Conservation (phyloP, 2,888 invertebrate genomes). For the Anthophora plumipes region DNA sequence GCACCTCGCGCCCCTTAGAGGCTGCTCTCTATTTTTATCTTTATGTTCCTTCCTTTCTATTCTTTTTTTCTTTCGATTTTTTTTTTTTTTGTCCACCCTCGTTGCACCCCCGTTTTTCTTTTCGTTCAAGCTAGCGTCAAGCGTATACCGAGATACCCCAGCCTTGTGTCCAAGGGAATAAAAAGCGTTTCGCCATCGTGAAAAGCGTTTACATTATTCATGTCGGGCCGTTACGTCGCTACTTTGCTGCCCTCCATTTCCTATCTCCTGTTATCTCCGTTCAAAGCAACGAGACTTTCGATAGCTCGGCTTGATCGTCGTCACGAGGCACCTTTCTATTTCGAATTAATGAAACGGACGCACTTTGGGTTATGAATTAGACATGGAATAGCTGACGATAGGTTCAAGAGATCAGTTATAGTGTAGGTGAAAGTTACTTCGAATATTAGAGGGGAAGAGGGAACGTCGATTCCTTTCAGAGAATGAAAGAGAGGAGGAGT, state of each 20-base stretch:
- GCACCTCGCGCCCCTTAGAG: background rate
- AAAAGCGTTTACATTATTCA: conserved; percentile 70
- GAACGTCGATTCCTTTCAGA: background rate
- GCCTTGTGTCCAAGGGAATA: conserved; percentile 38
- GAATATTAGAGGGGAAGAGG: background rate
- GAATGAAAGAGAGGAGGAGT: no score
- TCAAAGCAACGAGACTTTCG: background rate
- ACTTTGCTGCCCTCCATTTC: conserved; percentile 32
- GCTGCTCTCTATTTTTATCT: conserved; percentile 7
- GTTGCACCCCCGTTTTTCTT: no score
- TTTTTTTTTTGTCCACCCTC: background rate
- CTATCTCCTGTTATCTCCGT: background rate
- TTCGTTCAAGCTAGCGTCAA: background rate
- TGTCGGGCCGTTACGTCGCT: conserved; percentile 36
- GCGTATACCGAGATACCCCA: conserved; percentile 22
- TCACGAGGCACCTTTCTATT: background rate
- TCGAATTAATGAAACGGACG: conserved; percentile 9
- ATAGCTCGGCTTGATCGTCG: background rate
- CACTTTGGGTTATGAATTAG: background rate
- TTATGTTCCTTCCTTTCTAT: background rate
- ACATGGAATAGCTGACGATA: background rate
- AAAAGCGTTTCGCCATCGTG: conserved; percentile 55
- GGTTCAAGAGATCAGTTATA: background rate
- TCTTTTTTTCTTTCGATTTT: background rate
- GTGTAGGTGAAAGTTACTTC: background rate